Evolutionary conservation across 2,113 vertebrate species (phyloP).

Genomic region (Seriola dumerili): DNA sequence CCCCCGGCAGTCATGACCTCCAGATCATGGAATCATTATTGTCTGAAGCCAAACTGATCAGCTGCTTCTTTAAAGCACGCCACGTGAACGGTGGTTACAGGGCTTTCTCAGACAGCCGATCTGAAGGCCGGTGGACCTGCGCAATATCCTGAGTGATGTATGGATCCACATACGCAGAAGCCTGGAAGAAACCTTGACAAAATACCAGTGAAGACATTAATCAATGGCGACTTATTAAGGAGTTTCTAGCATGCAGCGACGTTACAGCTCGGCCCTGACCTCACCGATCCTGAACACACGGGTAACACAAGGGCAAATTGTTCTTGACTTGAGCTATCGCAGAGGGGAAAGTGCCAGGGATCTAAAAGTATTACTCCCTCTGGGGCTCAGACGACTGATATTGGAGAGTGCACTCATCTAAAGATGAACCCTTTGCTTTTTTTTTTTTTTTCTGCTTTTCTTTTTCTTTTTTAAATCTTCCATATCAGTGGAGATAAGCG

Average conservation of each 20-base stretch:
- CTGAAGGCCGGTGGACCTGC: background rate
- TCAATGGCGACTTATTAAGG: conserved; percentile 27
- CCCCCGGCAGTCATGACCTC: conserved; percentile 62
- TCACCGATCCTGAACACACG: background rate
- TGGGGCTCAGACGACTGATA: conserved; percentile 41
- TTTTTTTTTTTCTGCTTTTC: conserved; percentile 4
- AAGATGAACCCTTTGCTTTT: conserved; percentile 51
- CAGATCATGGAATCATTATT: conserved; percentile 38
- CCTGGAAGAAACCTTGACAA: conserved; percentile 22
- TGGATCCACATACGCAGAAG: background rate
- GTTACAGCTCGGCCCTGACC: conserved; percentile 1
- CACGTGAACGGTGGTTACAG: background rate
- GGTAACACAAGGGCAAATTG: conserved; percentile 27
- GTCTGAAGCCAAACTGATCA: conserved; percentile 36
- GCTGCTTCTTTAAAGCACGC: conserved; percentile 3
- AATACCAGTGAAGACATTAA: conserved; percentile 8
- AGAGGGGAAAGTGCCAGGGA: conserved; percentile 31
- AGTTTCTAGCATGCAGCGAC: background rate
- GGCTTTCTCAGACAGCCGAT: conserved; percentile 15
- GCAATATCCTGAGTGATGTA: conserved; percentile 6
- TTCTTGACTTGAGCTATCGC: conserved; percentile 28
- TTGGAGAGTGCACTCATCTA: conserved; percentile 47
- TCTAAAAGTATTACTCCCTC: conserved; percentile 53
- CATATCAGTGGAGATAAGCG: conserved; percentile 42
- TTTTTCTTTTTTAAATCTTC: conserved; percentile 38